Percentiles rank a stretch among this genome's conserved stretches.
Evolutionary conservation across 1,140 invertebrate species (phyloP).

Genomic region (Dinoponera quadriceps): DNA sequence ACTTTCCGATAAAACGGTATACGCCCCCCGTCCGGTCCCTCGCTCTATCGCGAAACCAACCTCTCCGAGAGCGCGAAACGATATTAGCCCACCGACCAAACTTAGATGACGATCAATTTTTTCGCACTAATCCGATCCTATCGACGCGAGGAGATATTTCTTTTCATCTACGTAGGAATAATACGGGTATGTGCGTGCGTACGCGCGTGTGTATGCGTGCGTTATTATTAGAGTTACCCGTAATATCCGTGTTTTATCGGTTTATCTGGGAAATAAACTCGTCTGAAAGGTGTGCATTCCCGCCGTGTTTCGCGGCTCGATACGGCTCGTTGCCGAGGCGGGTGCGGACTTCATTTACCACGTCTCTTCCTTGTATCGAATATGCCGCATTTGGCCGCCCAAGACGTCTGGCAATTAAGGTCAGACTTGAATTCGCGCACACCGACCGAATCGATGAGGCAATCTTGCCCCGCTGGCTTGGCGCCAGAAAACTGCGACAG

Average conservation of each 20-base stretch:
- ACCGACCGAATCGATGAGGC: constrained; percentile 23
- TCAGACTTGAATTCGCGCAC: constrained; percentile 36
- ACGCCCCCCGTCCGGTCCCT: neutral
- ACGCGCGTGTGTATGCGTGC: neutral
- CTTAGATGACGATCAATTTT: neutral
- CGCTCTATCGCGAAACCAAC: neutral
- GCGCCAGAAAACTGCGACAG: constrained; percentile 33
- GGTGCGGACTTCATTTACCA: too few species aligned
- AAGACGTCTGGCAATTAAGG: constrained; percentile 7
- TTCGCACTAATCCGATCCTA: neutral
- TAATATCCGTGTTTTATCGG: too few species aligned
- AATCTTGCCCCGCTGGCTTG: constrained; percentile 25
- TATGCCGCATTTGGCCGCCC: constrained; percentile 14
- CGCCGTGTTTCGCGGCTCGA: too few species aligned
- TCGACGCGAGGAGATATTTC: neutral
- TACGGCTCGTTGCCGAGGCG: too few species aligned
- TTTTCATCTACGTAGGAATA: neutral
- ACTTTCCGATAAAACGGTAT: constrained; percentile 19
- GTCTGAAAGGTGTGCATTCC: too few species aligned
- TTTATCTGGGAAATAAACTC: too few species aligned
- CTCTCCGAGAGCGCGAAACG: neutral
- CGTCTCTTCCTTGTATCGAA: neutral
- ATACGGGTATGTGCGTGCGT: neutral
- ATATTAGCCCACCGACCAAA: neutral
- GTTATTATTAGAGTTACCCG: too few species aligned